Base-by-base conservation (phyloP, 2,113 vertebrate genomes). In the Antechinus flavipes region DNA sequence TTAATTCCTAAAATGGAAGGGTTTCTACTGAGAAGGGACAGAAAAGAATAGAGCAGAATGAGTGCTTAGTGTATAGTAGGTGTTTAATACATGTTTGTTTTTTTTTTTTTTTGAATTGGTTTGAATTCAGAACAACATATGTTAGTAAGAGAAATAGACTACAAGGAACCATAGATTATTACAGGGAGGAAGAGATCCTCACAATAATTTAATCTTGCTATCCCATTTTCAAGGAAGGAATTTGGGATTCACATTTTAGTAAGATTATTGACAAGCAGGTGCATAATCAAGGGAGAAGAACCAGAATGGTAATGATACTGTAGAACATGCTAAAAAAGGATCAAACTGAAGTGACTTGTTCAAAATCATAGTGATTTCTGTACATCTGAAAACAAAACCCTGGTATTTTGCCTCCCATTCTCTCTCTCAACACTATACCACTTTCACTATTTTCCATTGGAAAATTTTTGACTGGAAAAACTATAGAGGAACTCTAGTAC, bases 1-100 rank as follows among this genome's bases (percentile, higher is more conserved):
- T 97, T 94, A 95, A 90, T 8, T 23, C 50, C 92, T 91, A 96
- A 95, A 98, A 61, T 95, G 97, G 96, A 95, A 94, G 93, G 46
- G 93, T 96, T 96, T 97, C 92, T 96, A 54, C 55, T 53, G 94
- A 93, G 84, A 14, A 0, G 49, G 76, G 76, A 91, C 52, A 95
- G 52, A 30, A 53, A 89, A 91, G 90, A 24, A 8, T 2, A 49
- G 54, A 92, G 93, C 92, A 93, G 27, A 84, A 84, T 84, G 68
- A 84, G 2, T 42, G 19, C 19, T 84, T n/a, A 84, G 35, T 8
- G 16, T 42, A 84, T 84, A 84, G 68, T 84, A 84, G n/a, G 68
- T 84, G n/a, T 84, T 84, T 19, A 42, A 84, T 42, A 84, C 19
- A 84, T 84, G n/a, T 84, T 84, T 84, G 42, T 84, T 16, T 52